These are phyloP conservation scores for Atta colombica DNA, from an alignment of 1,140 invertebrate species.

Conservation along the genomic window DNA sequence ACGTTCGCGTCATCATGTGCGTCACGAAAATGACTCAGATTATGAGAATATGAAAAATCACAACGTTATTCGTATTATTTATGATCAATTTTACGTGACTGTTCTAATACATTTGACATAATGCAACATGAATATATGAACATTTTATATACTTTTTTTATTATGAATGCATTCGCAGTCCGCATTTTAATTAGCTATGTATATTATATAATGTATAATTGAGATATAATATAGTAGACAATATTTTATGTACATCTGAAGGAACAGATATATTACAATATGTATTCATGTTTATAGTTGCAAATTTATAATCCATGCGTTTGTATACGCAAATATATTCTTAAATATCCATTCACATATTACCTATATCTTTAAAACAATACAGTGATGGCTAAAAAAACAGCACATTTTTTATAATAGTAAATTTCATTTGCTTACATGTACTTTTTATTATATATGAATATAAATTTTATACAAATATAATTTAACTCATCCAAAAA, in stretches of 20 bases:
- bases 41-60: not conserved
- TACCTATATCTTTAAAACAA: not conserved
- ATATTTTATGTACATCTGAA: not conserved
- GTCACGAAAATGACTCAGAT: constrained; percentile 49
- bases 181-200: not conserved
- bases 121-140: not conserved
- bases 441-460: too few species aligned
- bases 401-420: not conserved
- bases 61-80: not conserved
- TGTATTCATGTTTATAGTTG: not conserved
- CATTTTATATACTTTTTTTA: not conserved
- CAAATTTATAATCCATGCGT: constrained; percentile 5
- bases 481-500: too few species aligned
- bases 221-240: not conserved
- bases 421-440: too few species aligned
- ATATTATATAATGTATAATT: constrained; percentile 10
- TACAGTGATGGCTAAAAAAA: not conserved
- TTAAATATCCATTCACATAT: not conserved
- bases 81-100: not conserved
- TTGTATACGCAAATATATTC: not conserved
- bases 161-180: not conserved
- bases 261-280: not conserved
- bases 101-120: constrained; percentile 13
- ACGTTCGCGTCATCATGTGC: constrained; percentile 37
- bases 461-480: too few species aligned